These are phyloP conservation scores for Deladenus siricidicola DNA, from an alignment of 2,888 invertebrate species.

Conservation along the genomic window DNA sequence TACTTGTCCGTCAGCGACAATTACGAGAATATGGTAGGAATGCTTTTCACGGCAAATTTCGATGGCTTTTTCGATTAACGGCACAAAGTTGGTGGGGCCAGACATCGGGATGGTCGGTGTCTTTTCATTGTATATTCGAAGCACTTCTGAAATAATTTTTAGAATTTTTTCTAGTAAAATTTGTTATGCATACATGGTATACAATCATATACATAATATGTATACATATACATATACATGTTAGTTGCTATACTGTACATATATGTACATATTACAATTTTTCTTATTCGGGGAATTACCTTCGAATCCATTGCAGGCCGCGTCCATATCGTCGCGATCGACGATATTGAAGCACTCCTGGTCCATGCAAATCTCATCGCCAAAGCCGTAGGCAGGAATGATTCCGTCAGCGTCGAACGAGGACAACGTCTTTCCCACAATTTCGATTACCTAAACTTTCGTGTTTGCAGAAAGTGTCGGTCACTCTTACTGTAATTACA, in stretches of 20 bases:
- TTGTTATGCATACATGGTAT: no score
- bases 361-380: conserved; percentile 54
- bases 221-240: not conserved
- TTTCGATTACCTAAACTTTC: conserved; percentile 55
- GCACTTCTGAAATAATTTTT: conserved; percentile 53
- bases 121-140: conserved; percentile 56
- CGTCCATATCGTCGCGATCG: conserved; percentile 49
- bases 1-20: conserved; percentile 58
- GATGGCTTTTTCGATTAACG: conserved; percentile 57
- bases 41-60: conserved; percentile 55
- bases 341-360: conserved; percentile 47
- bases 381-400: conserved; percentile 59
- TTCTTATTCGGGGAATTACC: no score
- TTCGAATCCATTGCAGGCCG: conserved; percentile 54
- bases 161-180: no score
- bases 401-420: conserved; percentile 57
- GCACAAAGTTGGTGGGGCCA: conserved; percentile 59
- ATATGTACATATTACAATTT: no score
- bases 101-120: conserved; percentile 56
- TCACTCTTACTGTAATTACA: not conserved
- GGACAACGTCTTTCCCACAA: conserved; percentile 57
- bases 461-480: not conserved
- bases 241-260: no score
- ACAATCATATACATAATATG: not conserved
- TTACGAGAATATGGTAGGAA: conserved; percentile 58